Evolutionary conservation across 2,888 invertebrate genomes (phyloP).

Genomic region (Sympetrum striolatum): DNA sequence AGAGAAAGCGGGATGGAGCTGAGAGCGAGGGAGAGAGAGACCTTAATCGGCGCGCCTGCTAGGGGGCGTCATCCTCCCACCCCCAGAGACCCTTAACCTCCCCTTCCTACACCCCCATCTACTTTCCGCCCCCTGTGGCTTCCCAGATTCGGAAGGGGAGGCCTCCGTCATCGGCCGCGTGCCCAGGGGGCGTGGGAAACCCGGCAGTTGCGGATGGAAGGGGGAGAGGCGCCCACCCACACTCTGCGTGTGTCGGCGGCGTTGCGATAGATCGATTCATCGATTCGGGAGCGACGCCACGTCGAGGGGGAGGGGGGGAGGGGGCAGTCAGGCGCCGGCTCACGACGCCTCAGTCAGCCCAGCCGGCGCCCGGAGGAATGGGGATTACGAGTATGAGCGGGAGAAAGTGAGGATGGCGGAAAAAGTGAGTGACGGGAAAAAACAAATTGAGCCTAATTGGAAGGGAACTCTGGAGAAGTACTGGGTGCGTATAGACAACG

Average conservation of each 20-base stretch:
- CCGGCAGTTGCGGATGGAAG: neutral
- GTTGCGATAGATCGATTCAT: conserved; percentile 41
- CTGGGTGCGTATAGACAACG: no score
- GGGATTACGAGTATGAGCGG: neutral
- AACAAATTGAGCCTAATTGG: neutral
- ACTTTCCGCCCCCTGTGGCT: conserved; percentile 1
- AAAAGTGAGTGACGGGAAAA: neutral
- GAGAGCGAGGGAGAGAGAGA: neutral
- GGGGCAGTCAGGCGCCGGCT: conserved; percentile 38
- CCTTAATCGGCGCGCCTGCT: conserved; percentile 21
- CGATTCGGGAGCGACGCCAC: conserved; percentile 32
- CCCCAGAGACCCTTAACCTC: neutral
- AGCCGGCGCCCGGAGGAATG: conserved; percentile 7
- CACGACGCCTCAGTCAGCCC: conserved; percentile 41
- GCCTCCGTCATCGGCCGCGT: conserved; percentile 13
- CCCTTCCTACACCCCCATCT: neutral
- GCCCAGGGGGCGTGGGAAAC: conserved; percentile 29
- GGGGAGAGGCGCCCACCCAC: neutral
- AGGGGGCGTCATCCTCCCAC: conserved; percentile 5
- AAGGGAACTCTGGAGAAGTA: neutral
- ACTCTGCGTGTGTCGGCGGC: conserved; percentile 11
- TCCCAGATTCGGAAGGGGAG: conserved; percentile 4
- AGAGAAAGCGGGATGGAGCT: neutral
- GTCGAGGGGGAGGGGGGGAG: neutral
- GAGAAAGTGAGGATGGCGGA: neutral